Percentiles rank a stretch among this genome's conserved stretches.
These are phyloP conservation scores for Dicranocentrus wangi DNA, from an alignment of 2,888 invertebrate species.

Conservation along the genomic window DNA sequence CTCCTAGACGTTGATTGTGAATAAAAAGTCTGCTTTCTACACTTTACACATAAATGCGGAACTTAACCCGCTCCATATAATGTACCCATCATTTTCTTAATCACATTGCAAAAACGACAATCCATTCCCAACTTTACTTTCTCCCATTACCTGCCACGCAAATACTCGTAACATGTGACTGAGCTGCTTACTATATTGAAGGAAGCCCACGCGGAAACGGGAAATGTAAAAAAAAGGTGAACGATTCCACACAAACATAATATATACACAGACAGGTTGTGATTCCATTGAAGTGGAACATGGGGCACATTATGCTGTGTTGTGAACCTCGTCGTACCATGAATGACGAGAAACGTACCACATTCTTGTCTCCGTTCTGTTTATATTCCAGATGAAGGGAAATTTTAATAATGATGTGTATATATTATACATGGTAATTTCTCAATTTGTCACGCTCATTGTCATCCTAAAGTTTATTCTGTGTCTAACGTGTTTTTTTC, in stretches of 20 bases:
- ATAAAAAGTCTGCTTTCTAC: background rate
- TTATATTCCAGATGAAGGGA: too few species aligned
- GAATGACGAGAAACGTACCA: too few species aligned
- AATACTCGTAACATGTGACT: background rate
- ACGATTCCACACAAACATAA: background rate
- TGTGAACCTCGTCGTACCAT: background rate
- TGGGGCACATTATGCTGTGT: too few species aligned
- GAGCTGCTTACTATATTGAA: background rate
- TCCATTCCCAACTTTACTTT: conserved; percentile 31
- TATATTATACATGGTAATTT: too few species aligned
- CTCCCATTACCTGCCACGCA: background rate
- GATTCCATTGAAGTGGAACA: too few species aligned
- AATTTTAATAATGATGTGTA: too few species aligned
- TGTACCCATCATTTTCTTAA: conserved; percentile 38
- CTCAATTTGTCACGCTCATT: too few species aligned
- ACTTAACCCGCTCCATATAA: too few species aligned
- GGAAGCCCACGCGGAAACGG: background rate
- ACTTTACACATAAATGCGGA: too few species aligned
- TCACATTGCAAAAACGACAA: conserved; percentile 14
- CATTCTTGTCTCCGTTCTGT: too few species aligned
- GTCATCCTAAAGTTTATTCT: too few species aligned
- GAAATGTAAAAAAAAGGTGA: background rate
- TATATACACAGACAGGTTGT: too few species aligned
- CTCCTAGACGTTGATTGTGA: background rate
- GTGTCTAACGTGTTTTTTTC: background rate